phyloP scores from a whole-genome alignment of 2,113 vertebrate genomes.

The Thinocorus orbignyianus region DNA sequence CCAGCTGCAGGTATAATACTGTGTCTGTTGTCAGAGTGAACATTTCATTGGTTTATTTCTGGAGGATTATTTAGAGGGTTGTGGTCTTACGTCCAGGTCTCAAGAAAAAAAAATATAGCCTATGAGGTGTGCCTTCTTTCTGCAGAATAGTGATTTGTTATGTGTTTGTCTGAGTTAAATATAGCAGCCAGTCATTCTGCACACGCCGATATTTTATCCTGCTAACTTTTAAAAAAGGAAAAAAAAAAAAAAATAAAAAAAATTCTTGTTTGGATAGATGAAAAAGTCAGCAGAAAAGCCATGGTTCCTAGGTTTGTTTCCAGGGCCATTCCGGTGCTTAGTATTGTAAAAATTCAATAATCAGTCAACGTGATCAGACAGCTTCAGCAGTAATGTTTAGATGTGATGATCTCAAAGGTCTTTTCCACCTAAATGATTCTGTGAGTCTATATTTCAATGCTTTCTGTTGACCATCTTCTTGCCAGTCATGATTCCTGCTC shows the following conservation, averaged over 20 bases:
- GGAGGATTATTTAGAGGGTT: constrained; percentile 85
- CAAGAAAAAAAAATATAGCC: constrained; percentile 62
- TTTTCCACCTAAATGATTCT: neutral
- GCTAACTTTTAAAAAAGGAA: neutral
- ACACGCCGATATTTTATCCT: constrained; percentile 61
- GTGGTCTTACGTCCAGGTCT: constrained; percentile 79
- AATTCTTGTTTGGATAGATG: constrained; percentile 66
- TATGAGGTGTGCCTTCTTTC: constrained; percentile 74
- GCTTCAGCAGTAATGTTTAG: neutral
- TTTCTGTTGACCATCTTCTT: neutral
- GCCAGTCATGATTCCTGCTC: neutral
- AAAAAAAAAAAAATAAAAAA: neutral
- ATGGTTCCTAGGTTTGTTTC: constrained; percentile 7
- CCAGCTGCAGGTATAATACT: constrained; percentile 83
- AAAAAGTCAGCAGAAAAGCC: constrained; percentile 60
- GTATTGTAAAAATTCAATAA: neutral
- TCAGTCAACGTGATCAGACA: neutral
- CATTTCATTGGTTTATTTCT: constrained; percentile 84
- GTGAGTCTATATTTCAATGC: neutral
- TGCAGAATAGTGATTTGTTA: constrained; percentile 81
- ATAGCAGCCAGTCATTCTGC: constrained; percentile 71
- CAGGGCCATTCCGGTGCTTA: constrained; percentile 1
- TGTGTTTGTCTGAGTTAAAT: constrained; percentile 83
- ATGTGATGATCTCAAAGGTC: neutral
- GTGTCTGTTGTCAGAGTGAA: constrained; percentile 80